Conservation (phyloP, 2,888 invertebrate genomes). For the Sphaeridia pumilis region DNA sequence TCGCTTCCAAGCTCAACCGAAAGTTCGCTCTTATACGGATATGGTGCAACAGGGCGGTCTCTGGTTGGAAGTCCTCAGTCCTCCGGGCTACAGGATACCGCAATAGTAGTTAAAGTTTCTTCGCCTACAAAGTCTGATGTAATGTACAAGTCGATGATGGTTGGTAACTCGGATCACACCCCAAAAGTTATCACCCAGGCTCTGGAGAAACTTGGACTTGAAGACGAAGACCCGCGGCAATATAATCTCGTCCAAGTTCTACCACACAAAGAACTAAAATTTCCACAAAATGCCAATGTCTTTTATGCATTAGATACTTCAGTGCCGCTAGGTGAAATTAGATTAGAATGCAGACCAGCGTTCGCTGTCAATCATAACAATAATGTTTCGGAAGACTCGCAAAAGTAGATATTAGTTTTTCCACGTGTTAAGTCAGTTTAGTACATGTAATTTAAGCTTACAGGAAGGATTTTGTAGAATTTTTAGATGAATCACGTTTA, state of each 20-base stretch:
- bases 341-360: slow-evolving; percentile 32
- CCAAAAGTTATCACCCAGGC: slow-evolving; percentile 88
- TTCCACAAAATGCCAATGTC: slow-evolving; percentile 92
- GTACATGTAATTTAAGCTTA: too few species aligned
- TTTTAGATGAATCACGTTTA: too few species aligned
- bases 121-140: slow-evolving; percentile 52
- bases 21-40: slow-evolving; percentile 34
- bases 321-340: slow-evolving; percentile 24
- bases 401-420: too few species aligned
- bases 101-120: slow-evolving; percentile 34
- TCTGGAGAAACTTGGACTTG: slow-evolving; percentile 84
- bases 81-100: slow-evolving; percentile 25
- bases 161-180: slow-evolving; percentile 91
- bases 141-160: slow-evolving; percentile 93
- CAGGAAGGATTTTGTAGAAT: too few species aligned
- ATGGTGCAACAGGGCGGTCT: slow-evolving; percentile 18
- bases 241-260: slow-evolving; percentile 85
- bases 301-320: slow-evolving; percentile 95
- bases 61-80: slow-evolving; percentile 22
- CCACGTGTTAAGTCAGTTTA: too few species aligned
- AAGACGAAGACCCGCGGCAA: slow-evolving; percentile 67
- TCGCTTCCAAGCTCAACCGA: slow-evolving; percentile 36
- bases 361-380: slow-evolving; percentile 16
- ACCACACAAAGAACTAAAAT: slow-evolving; percentile 86
- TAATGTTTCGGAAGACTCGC: slow-evolving; percentile 23